Base-by-base conservation (phyloP, 1,140 invertebrate genomes). In the Mya arenaria region DNA sequence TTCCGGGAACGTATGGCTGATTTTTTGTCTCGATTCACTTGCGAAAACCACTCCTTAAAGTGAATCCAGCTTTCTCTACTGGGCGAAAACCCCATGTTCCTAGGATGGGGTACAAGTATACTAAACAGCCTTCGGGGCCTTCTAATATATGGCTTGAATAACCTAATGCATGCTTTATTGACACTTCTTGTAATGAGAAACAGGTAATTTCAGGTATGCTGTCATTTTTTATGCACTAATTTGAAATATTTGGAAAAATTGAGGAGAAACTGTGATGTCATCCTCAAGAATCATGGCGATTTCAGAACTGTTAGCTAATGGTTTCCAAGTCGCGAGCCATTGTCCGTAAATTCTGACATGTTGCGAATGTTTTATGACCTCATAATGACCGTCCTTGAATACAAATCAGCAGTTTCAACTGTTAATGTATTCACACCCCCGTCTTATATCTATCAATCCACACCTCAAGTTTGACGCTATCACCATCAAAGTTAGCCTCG, bases 231-330 rank as follows among this genome's bases (percentile, higher is more conserved):
- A 74, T 90, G 89, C 37, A 88, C 86, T 17, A 75, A 78, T 66
- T 82, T 86, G 36, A 90, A 55, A 80, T 83, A 90, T 19, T 69
- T 55, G n/a, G 71, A 87, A 89, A 34, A 87, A 87, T 56, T 84
- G 84, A 28, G 71, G 80, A 1, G 89, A 89, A 1, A 90, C 84
- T 6, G 82, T 84, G 25, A 89, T 5, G 63, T 90, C 89, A 71
- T 90, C 89, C 58, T 90, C 89, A 1, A 90, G 48, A 39, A 90
- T 85, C 4, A 90, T 48, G 6, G 83, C 89, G 17, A 90, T 87
- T 80, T 90, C 88, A 28, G 85, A 82, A 4, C 55, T 65, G 34
- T 84, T 73, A 17, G 72, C 37, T 17, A 34, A 37, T 0, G 82
- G 84, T 23, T 84, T 66, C 89, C 89, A 90, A 0, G 89, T 87